phyloP scores from a whole-genome alignment of 2,113 vertebrate species.

The Crotalus horridus region DNA sequence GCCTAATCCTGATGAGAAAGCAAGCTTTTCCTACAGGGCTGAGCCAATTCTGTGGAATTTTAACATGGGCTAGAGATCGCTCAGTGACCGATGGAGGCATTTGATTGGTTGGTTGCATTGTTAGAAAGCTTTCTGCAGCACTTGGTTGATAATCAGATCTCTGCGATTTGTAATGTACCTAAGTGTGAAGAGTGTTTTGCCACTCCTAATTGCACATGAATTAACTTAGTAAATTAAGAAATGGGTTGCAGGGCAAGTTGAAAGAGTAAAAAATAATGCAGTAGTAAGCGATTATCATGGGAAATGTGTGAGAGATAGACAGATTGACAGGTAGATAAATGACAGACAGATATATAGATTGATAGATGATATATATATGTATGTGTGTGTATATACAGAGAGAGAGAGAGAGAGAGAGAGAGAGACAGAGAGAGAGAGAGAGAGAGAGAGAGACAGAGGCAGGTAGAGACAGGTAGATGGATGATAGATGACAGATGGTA shows the following conservation, averaged over 20 bases:
- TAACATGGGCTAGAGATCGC: background rate
- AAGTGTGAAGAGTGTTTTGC: background rate
- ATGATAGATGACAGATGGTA: background rate
- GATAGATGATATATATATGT: too few relatives aligned
- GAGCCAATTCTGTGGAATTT: background rate
- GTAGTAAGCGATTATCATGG: background rate
- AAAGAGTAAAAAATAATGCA: background rate
- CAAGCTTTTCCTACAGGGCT: too few relatives aligned
- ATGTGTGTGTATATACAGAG: too few relatives aligned
- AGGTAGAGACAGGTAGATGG: too few relatives aligned
- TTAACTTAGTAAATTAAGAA: background rate
- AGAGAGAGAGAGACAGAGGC: too few relatives aligned
- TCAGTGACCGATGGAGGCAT: rapidly evolving
- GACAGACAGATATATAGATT: too few relatives aligned
- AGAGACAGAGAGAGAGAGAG: too few relatives aligned
- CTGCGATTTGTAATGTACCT: background rate
- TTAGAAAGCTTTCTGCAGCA: background rate
- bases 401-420: too few relatives aligned
- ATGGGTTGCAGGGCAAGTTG: background rate
- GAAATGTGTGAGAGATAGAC: background rate
- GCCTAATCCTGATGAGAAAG: background rate
- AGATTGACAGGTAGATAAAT: background rate
- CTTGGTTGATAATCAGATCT: background rate
- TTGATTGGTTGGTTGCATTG: background rate
- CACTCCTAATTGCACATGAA: background rate